Percentiles rank a stretch among this genome's conserved stretches.
These are phyloP conservation scores for Saturnia pavonia DNA, from an alignment of 2,888 invertebrate genomes.

Conservation along the genomic window DNA sequence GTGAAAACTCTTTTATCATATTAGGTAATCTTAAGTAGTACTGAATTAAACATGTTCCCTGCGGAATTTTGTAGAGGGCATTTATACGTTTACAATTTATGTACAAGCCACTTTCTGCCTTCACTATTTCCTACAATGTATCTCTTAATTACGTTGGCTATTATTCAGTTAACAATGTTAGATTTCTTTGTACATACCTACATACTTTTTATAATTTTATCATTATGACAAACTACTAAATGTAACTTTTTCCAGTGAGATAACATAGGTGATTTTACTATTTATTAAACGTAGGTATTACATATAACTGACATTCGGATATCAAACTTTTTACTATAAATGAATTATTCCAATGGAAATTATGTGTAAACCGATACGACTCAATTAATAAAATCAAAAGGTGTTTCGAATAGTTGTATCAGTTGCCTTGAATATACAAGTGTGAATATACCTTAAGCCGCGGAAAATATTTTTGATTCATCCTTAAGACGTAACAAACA, in stretches of 20 bases:
- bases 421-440: background rate
- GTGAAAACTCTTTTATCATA: conserved; percentile 67
- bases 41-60: conserved; percentile 58
- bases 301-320: background rate
- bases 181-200: conserved; percentile 57
- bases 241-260: conserved; percentile 54
- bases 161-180: conserved; percentile 44
- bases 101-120: conserved; percentile 47
- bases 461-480: background rate
- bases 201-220: conserved; percentile 11
- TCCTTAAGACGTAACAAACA: no score
- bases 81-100: conserved; percentile 72
- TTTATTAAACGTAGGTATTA: background rate
- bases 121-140: conserved; percentile 66
- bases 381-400: background rate
- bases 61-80: conserved; percentile 69
- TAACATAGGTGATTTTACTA: conserved; percentile 25
- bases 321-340: background rate
- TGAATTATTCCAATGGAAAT: background rate
- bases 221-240: background rate
- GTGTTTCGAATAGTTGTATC: background rate
- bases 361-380: background rate
- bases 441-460: background rate
- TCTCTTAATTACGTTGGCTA: conserved; percentile 55
- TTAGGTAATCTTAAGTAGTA: conserved; percentile 73